Evolutionary conservation across 2,113 vertebrate genomes (phyloP).

Genomic region (Prietella phreatophila): DNA sequence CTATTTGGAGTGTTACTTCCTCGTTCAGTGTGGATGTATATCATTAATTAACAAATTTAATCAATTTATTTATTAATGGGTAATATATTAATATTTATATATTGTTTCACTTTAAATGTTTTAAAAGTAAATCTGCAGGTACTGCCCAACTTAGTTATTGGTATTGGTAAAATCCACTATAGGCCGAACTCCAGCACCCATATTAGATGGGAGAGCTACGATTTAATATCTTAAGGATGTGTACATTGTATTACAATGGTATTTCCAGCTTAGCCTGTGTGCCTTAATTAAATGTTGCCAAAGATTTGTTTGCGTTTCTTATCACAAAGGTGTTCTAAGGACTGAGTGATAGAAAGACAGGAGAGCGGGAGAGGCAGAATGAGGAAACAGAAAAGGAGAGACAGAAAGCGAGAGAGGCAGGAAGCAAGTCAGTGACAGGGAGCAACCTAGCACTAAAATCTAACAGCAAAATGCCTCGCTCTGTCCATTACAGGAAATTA

Average conservation of each 20-base stretch:
- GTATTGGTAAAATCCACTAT: too few species aligned
- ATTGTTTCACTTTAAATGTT: too few species aligned
- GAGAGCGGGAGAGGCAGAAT: neutral
- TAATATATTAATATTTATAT: too few species aligned
- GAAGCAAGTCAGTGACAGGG: neutral
- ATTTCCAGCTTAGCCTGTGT: conserved; percentile 10
- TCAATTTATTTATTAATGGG: too few species aligned
- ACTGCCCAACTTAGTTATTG: too few species aligned
- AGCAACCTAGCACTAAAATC: conserved; percentile 18
- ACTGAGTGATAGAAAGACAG: neutral
- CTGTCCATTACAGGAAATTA: conserved; percentile 35
- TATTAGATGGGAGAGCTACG: neutral
- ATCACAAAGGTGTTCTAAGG: conserved; percentile 36
- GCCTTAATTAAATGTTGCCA: conserved; percentile 47
- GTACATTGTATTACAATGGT: conserved; percentile 30
- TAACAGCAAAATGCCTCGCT: conserved; percentile 12
- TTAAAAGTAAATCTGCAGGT: too few species aligned
- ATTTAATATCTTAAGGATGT: conserved; percentile 10
- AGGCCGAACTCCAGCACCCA: neutral
- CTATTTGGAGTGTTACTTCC: too few species aligned
- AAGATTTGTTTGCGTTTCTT: conserved; percentile 52
- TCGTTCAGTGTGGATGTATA: too few species aligned
- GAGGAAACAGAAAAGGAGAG: neutral
- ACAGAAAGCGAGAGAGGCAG: neutral
- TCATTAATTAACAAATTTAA: too few species aligned